These are phyloP conservation scores for Pollimyrus isidori DNA, from an alignment of 2,113 vertebrate genomes.

Conservation along the genomic window DNA sequence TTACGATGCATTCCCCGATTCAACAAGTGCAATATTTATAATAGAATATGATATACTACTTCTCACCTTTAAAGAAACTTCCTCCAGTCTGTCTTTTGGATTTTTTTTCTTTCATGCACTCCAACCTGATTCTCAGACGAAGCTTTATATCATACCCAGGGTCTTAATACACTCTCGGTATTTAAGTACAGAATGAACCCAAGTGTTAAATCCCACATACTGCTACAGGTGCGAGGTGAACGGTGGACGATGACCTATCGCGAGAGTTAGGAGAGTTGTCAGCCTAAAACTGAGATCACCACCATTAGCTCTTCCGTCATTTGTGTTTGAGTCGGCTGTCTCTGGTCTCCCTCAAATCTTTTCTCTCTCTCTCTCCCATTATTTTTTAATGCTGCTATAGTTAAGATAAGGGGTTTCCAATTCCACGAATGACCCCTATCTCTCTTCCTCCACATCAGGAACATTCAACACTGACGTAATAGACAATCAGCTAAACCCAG, in stretches of 20 bases:
- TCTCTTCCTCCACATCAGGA: neutral
- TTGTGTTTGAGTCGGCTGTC: neutral
- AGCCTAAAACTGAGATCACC: neutral
- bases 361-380: neutral
- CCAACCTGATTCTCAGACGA: neutral
- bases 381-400: neutral
- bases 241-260: neutral
- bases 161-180: neutral
- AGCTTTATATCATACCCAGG: neutral
- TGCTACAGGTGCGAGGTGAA: neutral
- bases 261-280: neutral
- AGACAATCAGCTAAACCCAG: neutral
- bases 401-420: neutral
- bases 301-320: neutral
- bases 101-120: neutral
- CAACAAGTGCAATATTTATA: neutral
- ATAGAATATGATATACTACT: neutral
- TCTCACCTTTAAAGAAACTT: neutral
- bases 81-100: neutral
- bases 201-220: neutral
- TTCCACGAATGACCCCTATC: neutral
- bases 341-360: neutral
- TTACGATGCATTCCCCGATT: neutral
- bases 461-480: neutral
- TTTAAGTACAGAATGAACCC: neutral